Base-by-base conservation (phyloP, 2,888 invertebrate genomes). In the Ischnura elegans region DNA sequence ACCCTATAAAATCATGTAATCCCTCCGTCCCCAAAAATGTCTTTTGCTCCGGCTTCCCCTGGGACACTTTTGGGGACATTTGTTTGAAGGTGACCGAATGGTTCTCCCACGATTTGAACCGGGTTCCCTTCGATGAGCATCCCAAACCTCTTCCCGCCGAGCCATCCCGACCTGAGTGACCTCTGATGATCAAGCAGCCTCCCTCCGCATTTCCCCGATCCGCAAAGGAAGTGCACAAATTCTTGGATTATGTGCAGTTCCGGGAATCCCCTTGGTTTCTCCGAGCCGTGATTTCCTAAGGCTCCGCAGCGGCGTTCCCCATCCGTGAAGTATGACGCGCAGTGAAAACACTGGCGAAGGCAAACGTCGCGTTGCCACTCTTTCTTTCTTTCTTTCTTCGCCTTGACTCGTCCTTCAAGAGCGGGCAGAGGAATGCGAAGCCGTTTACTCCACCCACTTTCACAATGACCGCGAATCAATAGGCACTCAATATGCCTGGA, bases 351-450 rank as follows among this genome's bases (percentile, higher is more conserved):
- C 76, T 3, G n/a, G n/a, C n/a, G n/a, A n/a, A n/a, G n/a, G n/a
- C n/a, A n/a, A n/a, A n/a, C n/a, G n/a, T n/a, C n/a, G n/a, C n/a
- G n/a, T n/a, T n/a, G n/a, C n/a, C n/a, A n/a, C n/a, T n/a, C n/a
- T n/a, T n/a, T n/a, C n/a, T n/a, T n/a, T n/a, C 21, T 61, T 21
- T 25, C 61, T 61, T 61, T 21, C 61, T 61, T 76, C 76, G 76
- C 76, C 76, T 76, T 36, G 76, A 76, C 76, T 76, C 76, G 76
- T 76, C 76, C 76, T 76, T 76, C 76, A 16, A 29, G n/a, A 76
- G 76, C 5, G 76, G 76, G 76, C n/a, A 76, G 76, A 76, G 76
- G 76, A n/a, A 36, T 36, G 76, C 36, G 76, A 36, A 36, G 36
- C 29, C 76, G 76, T 76, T 76, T 29, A 76, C 76, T 36, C 10